phyloP scores from a whole-genome alignment of 2,113 vertebrate genomes.

The Dolichotis patagonum region DNA sequence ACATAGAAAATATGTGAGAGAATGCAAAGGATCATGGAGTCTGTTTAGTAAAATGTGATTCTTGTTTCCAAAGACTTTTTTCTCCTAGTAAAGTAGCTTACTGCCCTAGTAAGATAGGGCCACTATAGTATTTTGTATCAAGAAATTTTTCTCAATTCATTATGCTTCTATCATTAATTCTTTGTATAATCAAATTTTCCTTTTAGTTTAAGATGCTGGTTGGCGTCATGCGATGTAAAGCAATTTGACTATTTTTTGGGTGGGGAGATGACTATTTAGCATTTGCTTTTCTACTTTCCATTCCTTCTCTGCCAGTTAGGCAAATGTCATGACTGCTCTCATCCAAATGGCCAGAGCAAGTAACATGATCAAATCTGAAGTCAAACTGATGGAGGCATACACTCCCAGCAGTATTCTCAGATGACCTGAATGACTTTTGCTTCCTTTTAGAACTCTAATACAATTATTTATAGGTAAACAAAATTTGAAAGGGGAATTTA shows the following conservation, averaged over 20 bases:
- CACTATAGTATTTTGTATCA: neutral
- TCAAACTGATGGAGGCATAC: neutral
- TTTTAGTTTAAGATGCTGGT: neutral
- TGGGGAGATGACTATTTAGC: neutral
- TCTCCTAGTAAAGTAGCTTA: neutral
- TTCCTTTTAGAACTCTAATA: neutral
- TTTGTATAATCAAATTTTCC: constrained; percentile 40
- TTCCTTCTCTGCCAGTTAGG: neutral
- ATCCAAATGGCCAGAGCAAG: neutral
- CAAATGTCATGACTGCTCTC: neutral
- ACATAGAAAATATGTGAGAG: neutral
- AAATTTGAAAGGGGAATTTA: neutral
- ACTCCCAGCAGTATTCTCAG: neutral
- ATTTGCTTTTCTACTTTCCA: neutral
- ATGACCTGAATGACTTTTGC: neutral
- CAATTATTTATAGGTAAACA: neutral
- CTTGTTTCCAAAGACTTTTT: neutral
- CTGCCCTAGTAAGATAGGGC: neutral
- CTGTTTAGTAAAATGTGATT: constrained; percentile 16
- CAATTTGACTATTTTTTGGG: neutral
- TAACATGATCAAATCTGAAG: neutral
- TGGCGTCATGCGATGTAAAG: neutral
- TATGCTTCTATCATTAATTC: neutral
- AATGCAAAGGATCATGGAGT: neutral
- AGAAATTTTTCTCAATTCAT: constrained; percentile 8